A percentile compares a stretch with the other conserved stretches of the same genome.
These are phyloP conservation scores for Porites cylindrica DNA, from an alignment of 92 coral and sea anemone genomes.

Conservation along the genomic window DNA sequence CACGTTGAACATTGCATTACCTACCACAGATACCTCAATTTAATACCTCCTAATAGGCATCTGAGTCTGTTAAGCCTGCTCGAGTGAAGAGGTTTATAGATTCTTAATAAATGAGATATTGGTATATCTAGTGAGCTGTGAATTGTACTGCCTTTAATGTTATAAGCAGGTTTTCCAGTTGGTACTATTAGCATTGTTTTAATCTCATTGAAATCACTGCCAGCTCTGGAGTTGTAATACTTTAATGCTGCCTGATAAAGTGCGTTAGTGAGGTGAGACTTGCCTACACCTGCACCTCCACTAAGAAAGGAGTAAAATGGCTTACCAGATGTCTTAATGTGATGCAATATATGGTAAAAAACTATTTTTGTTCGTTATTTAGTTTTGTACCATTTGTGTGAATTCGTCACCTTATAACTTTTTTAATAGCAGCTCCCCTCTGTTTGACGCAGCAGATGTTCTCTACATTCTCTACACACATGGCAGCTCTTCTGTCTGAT, in stretches of 20 bases:
- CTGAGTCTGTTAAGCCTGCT: slow-evolving; percentile 67
- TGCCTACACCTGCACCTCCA: slow-evolving; percentile 80
- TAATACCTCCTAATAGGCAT: slow-evolving; percentile 42
- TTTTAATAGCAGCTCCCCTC: too few species aligned
- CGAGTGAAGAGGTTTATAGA: slow-evolving; percentile 71
- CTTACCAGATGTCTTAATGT: slow-evolving; percentile 54
- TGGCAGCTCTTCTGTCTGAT: too few species aligned
- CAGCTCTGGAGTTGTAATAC: slow-evolving; percentile 66
- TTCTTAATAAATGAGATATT: slow-evolving; percentile 58
- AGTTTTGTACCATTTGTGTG: too few species aligned
- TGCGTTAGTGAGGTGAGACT: slow-evolving; percentile 66
- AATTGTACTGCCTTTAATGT: slow-evolving; percentile 59
- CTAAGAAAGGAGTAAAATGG: slow-evolving; percentile 51
- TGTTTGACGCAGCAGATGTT: too few species aligned
- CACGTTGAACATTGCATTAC: slow-evolving; percentile 69
- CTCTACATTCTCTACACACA: too few species aligned
- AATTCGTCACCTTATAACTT: too few species aligned
- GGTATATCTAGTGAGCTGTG: slow-evolving; percentile 63
- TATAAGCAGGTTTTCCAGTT: slow-evolving; percentile 59
- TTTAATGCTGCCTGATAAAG: slow-evolving; percentile 76
- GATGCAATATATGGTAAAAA: slow-evolving; percentile 45
- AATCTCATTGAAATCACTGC: slow-evolving; percentile 44
- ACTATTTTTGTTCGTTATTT: too few species aligned
- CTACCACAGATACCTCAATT: slow-evolving; percentile 78
- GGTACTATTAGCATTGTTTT: slow-evolving; percentile 61